Conservation (phyloP, 2,797 vertebrate genomes). For the Brachymystax lenok region DNA sequence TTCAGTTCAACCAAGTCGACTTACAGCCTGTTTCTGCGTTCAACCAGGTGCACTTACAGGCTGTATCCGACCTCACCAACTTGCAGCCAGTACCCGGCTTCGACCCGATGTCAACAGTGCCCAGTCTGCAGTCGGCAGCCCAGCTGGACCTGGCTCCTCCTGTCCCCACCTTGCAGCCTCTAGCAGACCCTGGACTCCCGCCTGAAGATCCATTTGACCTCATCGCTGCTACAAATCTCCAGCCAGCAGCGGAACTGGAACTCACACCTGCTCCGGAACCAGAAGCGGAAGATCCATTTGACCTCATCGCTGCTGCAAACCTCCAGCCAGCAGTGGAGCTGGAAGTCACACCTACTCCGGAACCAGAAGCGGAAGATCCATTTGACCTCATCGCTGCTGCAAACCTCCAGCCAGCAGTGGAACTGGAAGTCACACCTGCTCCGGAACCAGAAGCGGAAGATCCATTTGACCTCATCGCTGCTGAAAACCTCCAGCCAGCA, state of each 20-base stretch:
- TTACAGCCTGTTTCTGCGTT: not conserved
- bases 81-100: slow-evolving; percentile 13
- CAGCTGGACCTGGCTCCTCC: slow-evolving; percentile 30
- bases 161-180: slow-evolving; percentile 22
- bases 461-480: slow-evolving; percentile 1
- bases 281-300: slow-evolving; percentile 2
- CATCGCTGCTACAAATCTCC: not conserved
- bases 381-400: not conserved
- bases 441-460: slow-evolving; percentile 13
- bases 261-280: slow-evolving; percentile 6
- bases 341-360: slow-evolving; percentile 8
- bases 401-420: not conserved
- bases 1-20: not conserved
- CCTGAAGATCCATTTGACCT: slow-evolving; percentile 33
- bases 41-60: not conserved
- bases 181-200: slow-evolving; percentile 41
- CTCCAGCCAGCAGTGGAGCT: not conserved
- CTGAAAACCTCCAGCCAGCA: slow-evolving; percentile 1
- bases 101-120: not conserved
- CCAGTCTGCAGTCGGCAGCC: slow-evolving; percentile 19
- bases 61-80: slow-evolving; percentile 17
- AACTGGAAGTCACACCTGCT: slow-evolving; percentile 3
- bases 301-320: not conserved
- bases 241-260: slow-evolving; percentile 1
- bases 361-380: slow-evolving; percentile 7